phyloP scores from a whole-genome alignment of 1,140 invertebrate species.

The Nebria ingens region DNA sequence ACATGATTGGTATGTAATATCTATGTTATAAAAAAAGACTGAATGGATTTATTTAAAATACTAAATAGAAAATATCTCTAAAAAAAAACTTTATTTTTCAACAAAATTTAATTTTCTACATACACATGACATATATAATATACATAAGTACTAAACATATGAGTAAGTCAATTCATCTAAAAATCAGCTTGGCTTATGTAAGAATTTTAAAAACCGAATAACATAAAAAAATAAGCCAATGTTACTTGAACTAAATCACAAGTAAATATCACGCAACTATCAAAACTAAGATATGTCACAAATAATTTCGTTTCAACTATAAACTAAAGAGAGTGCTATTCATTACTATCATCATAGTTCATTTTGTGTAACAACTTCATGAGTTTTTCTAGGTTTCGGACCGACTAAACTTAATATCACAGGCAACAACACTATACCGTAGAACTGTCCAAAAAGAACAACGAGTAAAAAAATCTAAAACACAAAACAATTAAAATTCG shows the following conservation, averaged over 20 bases:
- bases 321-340: no score
- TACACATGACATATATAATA: background rate
- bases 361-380: slow-evolving; percentile 19
- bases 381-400: slow-evolving; percentile 39
- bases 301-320: no score
- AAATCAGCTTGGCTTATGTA: no score
- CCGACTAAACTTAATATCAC: slow-evolving; percentile 64
- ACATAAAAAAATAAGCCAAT: no score
- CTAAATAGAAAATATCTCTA: slow-evolving; percentile 26
- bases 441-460: slow-evolving; percentile 62
- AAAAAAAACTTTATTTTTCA: slow-evolving; percentile 1
- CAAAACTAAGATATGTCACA: no score
- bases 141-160: no score
- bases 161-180: no score
- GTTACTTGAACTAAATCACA: no score
- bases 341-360: slow-evolving; percentile 14
- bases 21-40: slow-evolving; percentile 38
- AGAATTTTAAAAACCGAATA: no score
- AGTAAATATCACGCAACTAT: no score
- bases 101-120: background rate
- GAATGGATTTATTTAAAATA: slow-evolving; percentile 37
- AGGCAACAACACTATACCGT: slow-evolving; percentile 65
- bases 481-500: slow-evolving; percentile 11
- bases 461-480: slow-evolving; percentile 63
- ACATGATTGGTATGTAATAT: slow-evolving; percentile 37